Evolutionary conservation across 2,113 vertebrate species (phyloP).

Genomic region (Thamnaconus septentrionalis): DNA sequence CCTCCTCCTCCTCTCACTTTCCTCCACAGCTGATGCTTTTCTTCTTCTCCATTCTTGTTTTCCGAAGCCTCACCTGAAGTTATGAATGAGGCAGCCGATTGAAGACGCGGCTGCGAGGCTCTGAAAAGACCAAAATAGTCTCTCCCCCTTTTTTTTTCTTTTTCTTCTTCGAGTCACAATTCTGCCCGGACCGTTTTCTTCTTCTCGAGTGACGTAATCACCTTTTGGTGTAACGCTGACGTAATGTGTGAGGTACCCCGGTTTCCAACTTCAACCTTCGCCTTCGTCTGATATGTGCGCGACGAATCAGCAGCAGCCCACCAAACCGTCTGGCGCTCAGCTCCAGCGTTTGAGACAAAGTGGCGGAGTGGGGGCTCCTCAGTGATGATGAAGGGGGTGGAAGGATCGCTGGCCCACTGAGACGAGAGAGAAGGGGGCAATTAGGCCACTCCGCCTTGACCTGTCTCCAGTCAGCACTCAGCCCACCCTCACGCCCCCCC

Average conservation of each 20-base stretch:
- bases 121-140: background rate
- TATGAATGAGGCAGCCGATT: background rate
- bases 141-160: background rate
- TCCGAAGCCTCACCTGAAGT: background rate
- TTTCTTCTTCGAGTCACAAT: slow-evolving; percentile 7
- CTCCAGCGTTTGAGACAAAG: too few relatives aligned
- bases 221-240: slow-evolving; percentile 48
- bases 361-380: slow-evolving; percentile 1
- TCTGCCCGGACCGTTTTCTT: slow-evolving; percentile 11
- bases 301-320: too few relatives aligned
- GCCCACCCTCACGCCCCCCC: slow-evolving; percentile 1
- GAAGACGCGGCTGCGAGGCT: background rate
- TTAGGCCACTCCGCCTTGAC: slow-evolving; percentile 68
- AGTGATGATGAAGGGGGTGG: slow-evolving; percentile 48
- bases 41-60: background rate
- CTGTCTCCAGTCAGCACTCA: slow-evolving; percentile 46
- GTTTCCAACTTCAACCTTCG: slow-evolving; percentile 9
- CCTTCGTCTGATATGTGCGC: too few relatives aligned
- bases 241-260: slow-evolving; percentile 58
- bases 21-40: too few relatives aligned
- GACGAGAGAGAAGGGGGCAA: slow-evolving; percentile 66
- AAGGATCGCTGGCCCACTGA: slow-evolving; percentile 51
- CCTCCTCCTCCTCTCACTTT: too few relatives aligned
- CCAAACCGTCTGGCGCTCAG: too few relatives aligned
- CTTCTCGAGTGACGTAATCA: slow-evolving; percentile 61